These are phyloP conservation scores for Chelon labrosus DNA, from an alignment of 2,797 vertebrate species.

Conservation along the genomic window DNA sequence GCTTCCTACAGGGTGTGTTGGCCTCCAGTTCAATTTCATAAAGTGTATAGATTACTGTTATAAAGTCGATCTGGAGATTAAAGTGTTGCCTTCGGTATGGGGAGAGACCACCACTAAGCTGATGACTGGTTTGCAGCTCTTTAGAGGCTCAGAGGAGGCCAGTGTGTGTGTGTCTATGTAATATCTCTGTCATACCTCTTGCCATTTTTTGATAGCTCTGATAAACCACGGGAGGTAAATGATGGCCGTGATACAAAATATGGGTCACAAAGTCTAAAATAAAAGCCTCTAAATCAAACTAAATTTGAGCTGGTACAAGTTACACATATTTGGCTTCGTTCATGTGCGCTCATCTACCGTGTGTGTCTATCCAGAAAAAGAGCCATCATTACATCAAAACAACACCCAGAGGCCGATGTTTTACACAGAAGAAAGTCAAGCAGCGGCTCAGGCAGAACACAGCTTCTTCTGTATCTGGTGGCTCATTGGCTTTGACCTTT, in stretches of 20 bases:
- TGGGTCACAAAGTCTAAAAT: constrained; percentile 45
- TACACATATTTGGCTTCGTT: constrained; percentile 14
- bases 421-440: constrained; percentile 40
- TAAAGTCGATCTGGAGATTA: constrained; percentile 64
- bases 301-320: constrained; percentile 24
- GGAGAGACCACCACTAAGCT: constrained; percentile 43
- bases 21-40: constrained; percentile 64
- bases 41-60: constrained; percentile 64
- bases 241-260: constrained; percentile 44
- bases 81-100: constrained; percentile 11
- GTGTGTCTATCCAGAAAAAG: constrained; percentile 28
- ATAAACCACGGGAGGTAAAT: constrained; percentile 28
- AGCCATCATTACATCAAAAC: constrained; percentile 17
- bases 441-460: constrained; percentile 51
- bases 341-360: neutral
- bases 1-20: constrained; percentile 6
- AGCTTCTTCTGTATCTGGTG: constrained; percentile 59
- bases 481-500: constrained; percentile 70
- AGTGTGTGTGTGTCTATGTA: neutral
- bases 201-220: constrained; percentile 20
- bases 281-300: constrained; percentile 37
- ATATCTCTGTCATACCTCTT: constrained; percentile 11
- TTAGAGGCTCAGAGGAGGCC: constrained; percentile 22
- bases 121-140: constrained; percentile 27
- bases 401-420: constrained; percentile 42